Evolutionary conservation across 2,113 vertebrate species (phyloP).

Genomic region (Climacteris rufus): DNA sequence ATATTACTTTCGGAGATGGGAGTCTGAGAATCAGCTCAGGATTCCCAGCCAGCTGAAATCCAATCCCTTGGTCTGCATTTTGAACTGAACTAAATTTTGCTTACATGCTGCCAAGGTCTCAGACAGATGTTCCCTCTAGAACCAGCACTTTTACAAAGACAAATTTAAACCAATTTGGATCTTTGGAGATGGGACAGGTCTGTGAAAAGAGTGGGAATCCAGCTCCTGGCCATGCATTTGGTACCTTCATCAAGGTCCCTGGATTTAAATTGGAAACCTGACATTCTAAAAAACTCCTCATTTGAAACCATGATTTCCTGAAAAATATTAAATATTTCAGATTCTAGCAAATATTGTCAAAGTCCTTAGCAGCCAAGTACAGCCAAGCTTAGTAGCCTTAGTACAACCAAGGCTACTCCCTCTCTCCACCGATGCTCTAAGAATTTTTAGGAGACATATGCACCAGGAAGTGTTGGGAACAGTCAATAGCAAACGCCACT

Average conservation of each 20-base stretch:
- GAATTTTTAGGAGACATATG: background rate
- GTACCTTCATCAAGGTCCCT: background rate
- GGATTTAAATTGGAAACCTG: background rate
- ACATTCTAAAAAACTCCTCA: background rate
- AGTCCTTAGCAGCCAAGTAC: background rate
- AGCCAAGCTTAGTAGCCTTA: too few relatives aligned
- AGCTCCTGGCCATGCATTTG: background rate
- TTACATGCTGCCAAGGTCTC: background rate
- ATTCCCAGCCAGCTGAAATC: background rate
- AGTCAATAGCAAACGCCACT: background rate
- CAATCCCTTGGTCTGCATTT: background rate
- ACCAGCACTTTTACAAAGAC: background rate
- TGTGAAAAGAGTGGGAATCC: background rate
- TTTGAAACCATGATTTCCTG: background rate
- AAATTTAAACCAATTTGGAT: background rate
- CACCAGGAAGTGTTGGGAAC: background rate
- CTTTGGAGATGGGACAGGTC: background rate
- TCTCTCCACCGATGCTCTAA: fast-evolving
- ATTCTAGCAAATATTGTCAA: background rate
- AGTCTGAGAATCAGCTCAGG: background rate
- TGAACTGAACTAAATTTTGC: background rate
- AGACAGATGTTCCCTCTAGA: background rate
- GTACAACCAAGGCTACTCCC: background rate
- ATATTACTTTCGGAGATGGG: background rate
- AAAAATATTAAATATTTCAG: background rate